phyloP scores from a whole-genome alignment of 2,797 vertebrate genomes.

The Dromococcyx pavoninus region DNA sequence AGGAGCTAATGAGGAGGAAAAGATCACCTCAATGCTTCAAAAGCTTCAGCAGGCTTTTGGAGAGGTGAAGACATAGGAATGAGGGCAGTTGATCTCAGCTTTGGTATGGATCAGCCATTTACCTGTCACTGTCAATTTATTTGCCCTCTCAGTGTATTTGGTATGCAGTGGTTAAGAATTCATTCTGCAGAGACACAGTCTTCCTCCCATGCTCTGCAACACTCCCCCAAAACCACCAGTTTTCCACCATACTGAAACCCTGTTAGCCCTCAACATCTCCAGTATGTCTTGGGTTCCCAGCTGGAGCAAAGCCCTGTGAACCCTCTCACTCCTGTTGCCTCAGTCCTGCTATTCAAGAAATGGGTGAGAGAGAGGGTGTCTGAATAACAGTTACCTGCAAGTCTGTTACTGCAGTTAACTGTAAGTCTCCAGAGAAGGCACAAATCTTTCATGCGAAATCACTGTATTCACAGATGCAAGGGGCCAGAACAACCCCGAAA shows the following conservation, averaged over 20 bases:
- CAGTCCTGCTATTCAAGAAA: not conserved
- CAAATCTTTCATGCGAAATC: not conserved
- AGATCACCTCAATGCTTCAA: not conserved
- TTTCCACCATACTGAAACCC: not conserved
- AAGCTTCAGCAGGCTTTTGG: not conserved
- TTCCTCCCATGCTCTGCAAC: not conserved
- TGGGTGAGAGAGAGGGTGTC: not conserved
- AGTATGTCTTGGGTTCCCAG: not conserved
- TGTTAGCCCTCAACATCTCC: not conserved
- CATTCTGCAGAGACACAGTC: fast-evolving
- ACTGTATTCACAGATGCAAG: not conserved
- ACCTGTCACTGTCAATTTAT: not conserved
- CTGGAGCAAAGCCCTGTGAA: not conserved
- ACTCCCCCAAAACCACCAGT: not conserved
- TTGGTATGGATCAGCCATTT: not conserved
- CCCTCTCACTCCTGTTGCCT: not conserved
- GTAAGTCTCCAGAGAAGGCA: not conserved
- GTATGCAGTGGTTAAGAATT: not conserved
- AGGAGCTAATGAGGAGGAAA: not conserved
- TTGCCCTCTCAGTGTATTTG: not conserved
- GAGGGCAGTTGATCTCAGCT: not conserved
- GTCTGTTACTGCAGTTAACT: no score
- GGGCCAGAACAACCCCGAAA: not conserved
- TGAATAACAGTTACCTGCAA: not conserved
- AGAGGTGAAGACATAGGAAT: not conserved